These are phyloP conservation scores for Anguilla obscura DNA, from an alignment of 2,797 vertebrate species.

Conservation along the genomic window DNA sequence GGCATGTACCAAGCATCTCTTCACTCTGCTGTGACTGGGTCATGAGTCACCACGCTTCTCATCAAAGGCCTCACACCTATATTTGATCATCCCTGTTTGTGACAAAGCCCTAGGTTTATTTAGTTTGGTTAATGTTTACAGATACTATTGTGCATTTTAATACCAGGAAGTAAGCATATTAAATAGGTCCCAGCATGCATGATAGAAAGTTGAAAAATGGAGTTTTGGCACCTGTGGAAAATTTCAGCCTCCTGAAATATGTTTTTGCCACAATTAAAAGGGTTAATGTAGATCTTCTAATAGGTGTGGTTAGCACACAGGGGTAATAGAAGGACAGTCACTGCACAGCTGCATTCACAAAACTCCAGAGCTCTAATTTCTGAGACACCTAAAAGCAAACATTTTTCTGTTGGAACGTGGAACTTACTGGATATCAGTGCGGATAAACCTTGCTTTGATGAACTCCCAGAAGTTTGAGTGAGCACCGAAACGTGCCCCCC, in stretches of 20 bases:
- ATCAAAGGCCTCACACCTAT: neutral
- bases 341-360: neutral
- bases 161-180: neutral
- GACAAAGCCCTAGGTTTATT: neutral
- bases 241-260: neutral
- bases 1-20: neutral
- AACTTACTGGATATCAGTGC: neutral
- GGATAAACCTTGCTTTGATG: neutral
- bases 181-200: no score
- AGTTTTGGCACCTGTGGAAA: neutral
- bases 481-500: neutral
- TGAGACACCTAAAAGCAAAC: neutral
- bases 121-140: neutral
- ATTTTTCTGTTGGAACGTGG: neutral
- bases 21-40: neutral
- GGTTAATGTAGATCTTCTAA: neutral
- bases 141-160: neutral
- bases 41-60: neutral
- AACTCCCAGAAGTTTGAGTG: neutral
- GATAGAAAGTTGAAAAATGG: neutral
- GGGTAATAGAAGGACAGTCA: neutral
- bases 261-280: slow-evolving; percentile 1
- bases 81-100: neutral
- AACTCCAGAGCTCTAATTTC: neutral
- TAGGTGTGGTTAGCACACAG: neutral